Evolutionary conservation across 2,888 invertebrate genomes (phyloP).

Genomic region (Acanthosepion lycidas): DNA sequence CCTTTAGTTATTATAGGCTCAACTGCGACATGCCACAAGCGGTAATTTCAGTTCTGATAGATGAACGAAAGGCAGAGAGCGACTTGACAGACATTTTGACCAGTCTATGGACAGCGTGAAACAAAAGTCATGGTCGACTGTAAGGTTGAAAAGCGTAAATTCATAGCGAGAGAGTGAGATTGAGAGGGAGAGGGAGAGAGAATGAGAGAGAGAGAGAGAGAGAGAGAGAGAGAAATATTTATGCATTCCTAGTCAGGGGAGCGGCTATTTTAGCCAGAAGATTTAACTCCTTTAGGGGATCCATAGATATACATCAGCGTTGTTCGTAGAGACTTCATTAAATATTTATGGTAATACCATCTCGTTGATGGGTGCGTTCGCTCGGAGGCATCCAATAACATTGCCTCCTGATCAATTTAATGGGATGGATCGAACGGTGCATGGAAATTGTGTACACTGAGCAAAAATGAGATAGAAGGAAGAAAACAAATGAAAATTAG

Average conservation of each 20-base stretch:
- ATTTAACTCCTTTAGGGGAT: background rate
- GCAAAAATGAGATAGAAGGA: background rate
- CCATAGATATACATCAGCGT: background rate
- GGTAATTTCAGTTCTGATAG: background rate
- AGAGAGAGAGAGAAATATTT: background rate
- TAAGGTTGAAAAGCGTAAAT: background rate
- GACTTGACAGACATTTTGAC: background rate
- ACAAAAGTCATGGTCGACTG: background rate
- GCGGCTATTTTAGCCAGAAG: background rate
- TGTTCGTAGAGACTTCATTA: background rate
- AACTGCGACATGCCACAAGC: slow-evolving; percentile 9
- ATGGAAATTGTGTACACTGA: background rate
- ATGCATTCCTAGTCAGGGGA: background rate
- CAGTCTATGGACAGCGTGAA: background rate
- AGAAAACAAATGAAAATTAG: background rate
- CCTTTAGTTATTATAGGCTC: background rate
- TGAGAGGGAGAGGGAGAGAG: too few relatives aligned
- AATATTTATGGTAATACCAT: background rate
- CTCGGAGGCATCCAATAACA: slow-evolving; percentile 20
- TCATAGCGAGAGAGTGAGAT: background rate
- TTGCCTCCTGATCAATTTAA: background rate
- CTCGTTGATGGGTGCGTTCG: background rate
- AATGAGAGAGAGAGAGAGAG: fast-evolving
- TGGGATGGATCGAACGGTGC: background rate
- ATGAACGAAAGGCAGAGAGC: slow-evolving; percentile 14